These are phyloP conservation scores for Amaurobius ferox DNA, from an alignment of 2,888 invertebrate species.

Conservation along the genomic window DNA sequence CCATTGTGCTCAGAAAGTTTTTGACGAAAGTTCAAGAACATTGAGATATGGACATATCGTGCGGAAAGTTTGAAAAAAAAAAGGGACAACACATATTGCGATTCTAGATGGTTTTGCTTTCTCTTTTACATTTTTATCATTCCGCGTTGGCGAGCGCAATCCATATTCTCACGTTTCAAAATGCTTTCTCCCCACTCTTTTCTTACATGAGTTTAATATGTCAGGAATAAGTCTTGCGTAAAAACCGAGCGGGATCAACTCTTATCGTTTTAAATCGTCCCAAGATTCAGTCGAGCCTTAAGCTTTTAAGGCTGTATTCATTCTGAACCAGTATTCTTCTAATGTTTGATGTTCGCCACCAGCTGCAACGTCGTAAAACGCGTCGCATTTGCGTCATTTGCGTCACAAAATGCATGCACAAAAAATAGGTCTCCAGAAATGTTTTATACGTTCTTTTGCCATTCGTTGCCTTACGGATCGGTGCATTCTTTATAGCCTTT, in stretches of 20 bases:
- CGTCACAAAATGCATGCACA: conserved; percentile 43
- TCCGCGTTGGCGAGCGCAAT: not conserved
- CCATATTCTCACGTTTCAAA: conserved; percentile 11
- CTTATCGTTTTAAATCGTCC: conserved; percentile 24
- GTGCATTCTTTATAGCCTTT: conserved; percentile 31
- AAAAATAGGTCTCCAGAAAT: not conserved
- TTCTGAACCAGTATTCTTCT: not conserved
- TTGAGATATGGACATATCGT: too few relatives aligned
- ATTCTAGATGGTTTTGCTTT: not conserved
- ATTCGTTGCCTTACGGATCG: conserved; percentile 9
- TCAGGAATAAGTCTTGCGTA: conserved; percentile 33
- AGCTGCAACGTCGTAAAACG: conserved; percentile 43
- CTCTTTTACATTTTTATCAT: conserved; percentile 4
- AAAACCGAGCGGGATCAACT: conserved; percentile 34
- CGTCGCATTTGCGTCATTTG: conserved; percentile 43
- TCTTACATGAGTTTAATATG: conserved; percentile 47
- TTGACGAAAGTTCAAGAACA: too few relatives aligned
- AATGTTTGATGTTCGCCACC: conserved; percentile 15
- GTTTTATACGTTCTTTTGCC: conserved; percentile 7
- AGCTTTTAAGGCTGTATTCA: conserved; percentile 54
- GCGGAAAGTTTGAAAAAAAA: too few relatives aligned
- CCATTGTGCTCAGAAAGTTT: too few relatives aligned
- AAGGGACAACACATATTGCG: too few relatives aligned
- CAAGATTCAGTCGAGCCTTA: conserved; percentile 38
- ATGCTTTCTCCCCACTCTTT: conserved; percentile 23